Evolutionary conservation across 2,888 invertebrate species (phyloP).

Genomic region (Chalcis sispes): DNA sequence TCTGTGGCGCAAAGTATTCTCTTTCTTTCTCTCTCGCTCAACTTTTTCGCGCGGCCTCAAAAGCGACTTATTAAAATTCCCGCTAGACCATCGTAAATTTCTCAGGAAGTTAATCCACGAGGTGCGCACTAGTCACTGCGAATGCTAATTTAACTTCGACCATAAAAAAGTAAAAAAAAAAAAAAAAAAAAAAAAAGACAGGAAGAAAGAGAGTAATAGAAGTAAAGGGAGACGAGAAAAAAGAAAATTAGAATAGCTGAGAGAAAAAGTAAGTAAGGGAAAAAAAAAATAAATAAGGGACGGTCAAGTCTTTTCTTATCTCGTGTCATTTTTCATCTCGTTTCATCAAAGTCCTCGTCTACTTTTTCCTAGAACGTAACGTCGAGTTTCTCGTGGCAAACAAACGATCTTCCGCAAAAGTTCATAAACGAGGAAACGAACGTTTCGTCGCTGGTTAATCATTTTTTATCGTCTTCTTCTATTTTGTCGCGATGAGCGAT

Average conservation of each 20-base stretch:
- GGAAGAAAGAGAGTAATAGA: neutral
- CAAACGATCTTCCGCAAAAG: neutral
- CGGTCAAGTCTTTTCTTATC: neutral
- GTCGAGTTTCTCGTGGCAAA: neutral
- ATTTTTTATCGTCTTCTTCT: no score
- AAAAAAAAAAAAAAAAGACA: neutral
- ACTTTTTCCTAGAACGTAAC: no score
- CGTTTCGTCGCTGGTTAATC: no score
- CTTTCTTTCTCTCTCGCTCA: no score
- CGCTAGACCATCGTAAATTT: slow-evolving; percentile 33
- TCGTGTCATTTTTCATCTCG: no score
- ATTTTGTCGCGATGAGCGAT: no score
- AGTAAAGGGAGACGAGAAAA: neutral
- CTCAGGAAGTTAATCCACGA: slow-evolving; percentile 25
- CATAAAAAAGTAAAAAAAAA: no score
- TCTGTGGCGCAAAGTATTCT: no score
- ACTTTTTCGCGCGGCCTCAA: slow-evolving; percentile 1
- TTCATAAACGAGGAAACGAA: no score
- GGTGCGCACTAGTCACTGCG: slow-evolving; percentile 9
- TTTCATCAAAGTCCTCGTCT: no score
- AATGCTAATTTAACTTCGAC: slow-evolving; percentile 38
- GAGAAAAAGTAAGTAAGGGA: no score
- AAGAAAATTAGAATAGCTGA: neutral
- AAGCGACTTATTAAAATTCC: slow-evolving; percentile 33
- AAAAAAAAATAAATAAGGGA: no score